These are phyloP conservation scores for Drosophila nebulosa DNA, from an alignment of 1,140 invertebrate species.

Conservation along the genomic window DNA sequence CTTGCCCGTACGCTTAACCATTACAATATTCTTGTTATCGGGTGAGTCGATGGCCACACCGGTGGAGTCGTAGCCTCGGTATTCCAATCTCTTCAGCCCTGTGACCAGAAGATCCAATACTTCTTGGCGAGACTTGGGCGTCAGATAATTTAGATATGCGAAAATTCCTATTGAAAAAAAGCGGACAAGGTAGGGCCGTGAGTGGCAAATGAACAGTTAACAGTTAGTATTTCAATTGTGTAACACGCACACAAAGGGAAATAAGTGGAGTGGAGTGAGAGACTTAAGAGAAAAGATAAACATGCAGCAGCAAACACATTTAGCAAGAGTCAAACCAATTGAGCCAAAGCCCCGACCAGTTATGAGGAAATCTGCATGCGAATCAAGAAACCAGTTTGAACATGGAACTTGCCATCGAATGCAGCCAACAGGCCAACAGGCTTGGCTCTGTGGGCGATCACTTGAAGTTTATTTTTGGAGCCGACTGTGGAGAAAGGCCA, in stretches of 20 bases:
- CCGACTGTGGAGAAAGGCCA: constrained; percentile 24
- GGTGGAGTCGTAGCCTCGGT: constrained; percentile 99
- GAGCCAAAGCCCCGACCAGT: constrained; percentile 40
- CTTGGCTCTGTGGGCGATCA: constrained; percentile 26
- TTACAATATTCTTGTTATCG: constrained; percentile 88
- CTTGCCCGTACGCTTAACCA: constrained; percentile 97
- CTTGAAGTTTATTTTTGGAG: constrained; percentile 37
- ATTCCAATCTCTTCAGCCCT: constrained; percentile 97
- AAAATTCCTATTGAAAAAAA: constrained; percentile 90
- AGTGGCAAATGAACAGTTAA: neutral
- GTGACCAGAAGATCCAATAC: constrained; percentile 96
- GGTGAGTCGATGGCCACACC: constrained; percentile 95
- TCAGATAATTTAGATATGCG: constrained; percentile 98
- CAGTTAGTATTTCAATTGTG: neutral
- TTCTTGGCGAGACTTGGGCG: constrained; percentile 95
- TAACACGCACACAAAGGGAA: neutral
- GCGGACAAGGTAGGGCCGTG: neutral
- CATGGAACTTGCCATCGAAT: constrained; percentile 10
- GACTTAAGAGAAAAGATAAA: constrained; percentile 9
- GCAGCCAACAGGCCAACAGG: constrained; percentile 19
- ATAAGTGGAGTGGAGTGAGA: neutral
- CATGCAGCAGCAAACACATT: constrained; percentile 37
- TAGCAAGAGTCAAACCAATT: constrained; percentile 38
- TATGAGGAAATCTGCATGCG: constrained; percentile 57
- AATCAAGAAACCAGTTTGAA: constrained; percentile 52